Evolutionary conservation across 2,888 invertebrate genomes (phyloP).

Genomic region (Tuta absoluta): DNA sequence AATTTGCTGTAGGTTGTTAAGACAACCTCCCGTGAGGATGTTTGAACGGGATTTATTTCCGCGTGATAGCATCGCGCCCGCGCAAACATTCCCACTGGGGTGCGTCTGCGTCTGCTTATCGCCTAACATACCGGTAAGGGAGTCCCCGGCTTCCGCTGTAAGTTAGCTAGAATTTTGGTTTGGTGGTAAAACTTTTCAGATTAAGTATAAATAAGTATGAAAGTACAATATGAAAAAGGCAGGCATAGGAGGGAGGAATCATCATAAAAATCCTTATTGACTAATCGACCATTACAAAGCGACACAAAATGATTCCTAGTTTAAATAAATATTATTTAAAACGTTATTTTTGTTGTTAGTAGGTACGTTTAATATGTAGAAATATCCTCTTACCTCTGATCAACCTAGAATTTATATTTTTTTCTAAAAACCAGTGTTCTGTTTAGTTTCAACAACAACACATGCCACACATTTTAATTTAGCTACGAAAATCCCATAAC

Average conservation of each 20-base stretch:
- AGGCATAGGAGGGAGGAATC: too few relatives aligned
- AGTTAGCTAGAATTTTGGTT: neutral
- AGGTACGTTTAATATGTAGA: too few relatives aligned
- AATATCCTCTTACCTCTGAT: too few relatives aligned
- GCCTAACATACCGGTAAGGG: conserved; percentile 39
- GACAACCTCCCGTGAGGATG: conserved; percentile 6
- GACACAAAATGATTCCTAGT: too few relatives aligned
- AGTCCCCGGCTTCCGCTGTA: conserved; percentile 49
- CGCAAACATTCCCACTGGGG: conserved; percentile 67
- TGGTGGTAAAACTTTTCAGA: neutral
- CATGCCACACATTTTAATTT: neutral
- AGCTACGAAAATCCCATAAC: neutral
- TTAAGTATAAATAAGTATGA: too few relatives aligned
- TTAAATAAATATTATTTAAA: too few relatives aligned
- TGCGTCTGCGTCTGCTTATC: conserved; percentile 60
- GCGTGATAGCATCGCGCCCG: conserved; percentile 69
- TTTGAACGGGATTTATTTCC: conserved; percentile 67
- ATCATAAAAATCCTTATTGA: too few relatives aligned
- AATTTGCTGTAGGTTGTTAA: neutral
- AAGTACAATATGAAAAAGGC: too few relatives aligned
- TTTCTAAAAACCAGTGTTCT: too few relatives aligned
- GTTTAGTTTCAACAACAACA: neutral
- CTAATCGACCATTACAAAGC: too few relatives aligned
- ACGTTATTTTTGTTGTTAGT: too few relatives aligned
- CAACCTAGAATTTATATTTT: too few relatives aligned